Evolutionary conservation across 2,888 invertebrate genomes (phyloP).

Genomic region (Ferdinandea cuprea): DNA sequence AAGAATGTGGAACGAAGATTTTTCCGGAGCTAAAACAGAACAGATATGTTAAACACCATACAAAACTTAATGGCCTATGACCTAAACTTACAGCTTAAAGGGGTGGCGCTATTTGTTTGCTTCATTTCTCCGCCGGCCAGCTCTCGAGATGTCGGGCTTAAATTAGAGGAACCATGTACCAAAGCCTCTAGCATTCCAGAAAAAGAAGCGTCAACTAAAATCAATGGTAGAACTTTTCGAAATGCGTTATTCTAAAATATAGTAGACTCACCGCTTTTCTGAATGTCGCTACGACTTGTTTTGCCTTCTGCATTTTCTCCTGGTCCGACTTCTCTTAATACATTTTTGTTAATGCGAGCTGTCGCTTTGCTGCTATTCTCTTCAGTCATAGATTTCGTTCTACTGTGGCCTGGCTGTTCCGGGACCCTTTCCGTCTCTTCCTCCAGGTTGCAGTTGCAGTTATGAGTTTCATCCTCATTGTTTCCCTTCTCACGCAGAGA

Average conservation of each 20-base stretch:
- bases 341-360: slow-evolving; percentile 6
- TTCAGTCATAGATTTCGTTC: slow-evolving; percentile 17
- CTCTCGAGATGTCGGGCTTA: slow-evolving; percentile 45
- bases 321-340: slow-evolving; percentile 22
- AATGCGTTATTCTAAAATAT: neutral
- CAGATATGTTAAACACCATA: no score
- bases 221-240: no score
- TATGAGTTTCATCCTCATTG: slow-evolving; percentile 40
- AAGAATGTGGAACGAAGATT: slow-evolving; percentile 79
- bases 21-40: slow-evolving; percentile 68
- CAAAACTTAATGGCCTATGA: no score
- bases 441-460: no score
- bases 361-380: slow-evolving; percentile 8
- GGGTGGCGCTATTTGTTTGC: slow-evolving; percentile 50
- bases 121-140: slow-evolving; percentile 25
- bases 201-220: slow-evolving; percentile 74
- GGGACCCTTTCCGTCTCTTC: slow-evolving; percentile 39
- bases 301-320: slow-evolving; percentile 24
- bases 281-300: slow-evolving; percentile 58
- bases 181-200: slow-evolving; percentile 74
- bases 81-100: slow-evolving; percentile 64
- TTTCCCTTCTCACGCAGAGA: slow-evolving; percentile 37
- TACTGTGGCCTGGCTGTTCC: slow-evolving; percentile 30
- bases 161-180: slow-evolving; percentile 59
- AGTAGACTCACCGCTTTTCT: slow-evolving; percentile 64